A percentile compares a stretch with the other conserved stretches of the same genome.
Evolutionary conservation across 2,888 invertebrate species (phyloP).

Genomic region (Uropetala carovei): DNA sequence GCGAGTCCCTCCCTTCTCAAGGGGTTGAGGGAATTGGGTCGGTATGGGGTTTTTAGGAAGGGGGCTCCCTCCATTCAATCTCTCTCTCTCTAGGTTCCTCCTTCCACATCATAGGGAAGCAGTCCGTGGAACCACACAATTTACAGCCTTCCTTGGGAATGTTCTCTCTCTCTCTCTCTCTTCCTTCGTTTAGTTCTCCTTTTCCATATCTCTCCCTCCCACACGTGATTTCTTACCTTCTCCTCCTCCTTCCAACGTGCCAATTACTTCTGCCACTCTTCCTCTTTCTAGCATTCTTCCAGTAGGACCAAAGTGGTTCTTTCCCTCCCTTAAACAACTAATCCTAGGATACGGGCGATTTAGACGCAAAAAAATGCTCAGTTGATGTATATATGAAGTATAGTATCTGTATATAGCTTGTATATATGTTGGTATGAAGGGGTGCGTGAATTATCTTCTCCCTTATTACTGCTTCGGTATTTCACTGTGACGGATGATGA

Average conservation of each 20-base stretch:
- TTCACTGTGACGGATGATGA: too few species aligned
- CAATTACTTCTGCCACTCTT: background rate
- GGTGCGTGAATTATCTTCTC: too few species aligned
- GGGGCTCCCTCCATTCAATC: conserved; percentile 1
- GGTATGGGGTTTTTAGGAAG: background rate
- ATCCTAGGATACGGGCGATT: too few species aligned
- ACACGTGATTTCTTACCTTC: background rate
- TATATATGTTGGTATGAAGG: too few species aligned
- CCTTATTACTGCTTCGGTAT: too few species aligned
- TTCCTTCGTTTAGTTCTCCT: background rate
- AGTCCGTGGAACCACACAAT: conserved; percentile 25
- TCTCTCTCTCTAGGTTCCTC: background rate
- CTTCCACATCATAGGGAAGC: background rate
- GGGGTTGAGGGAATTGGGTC: background rate
- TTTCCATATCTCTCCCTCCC: conserved; percentile 15
- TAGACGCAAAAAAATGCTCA: too few species aligned
- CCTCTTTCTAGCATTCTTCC: background rate
- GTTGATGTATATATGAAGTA: too few species aligned
- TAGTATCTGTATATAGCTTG: too few species aligned
- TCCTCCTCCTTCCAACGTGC: background rate
- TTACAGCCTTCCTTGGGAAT: conserved; percentile 9
- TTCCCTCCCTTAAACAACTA: background rate
- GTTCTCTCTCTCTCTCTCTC: conserved; percentile 21
- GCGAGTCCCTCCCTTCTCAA: background rate
- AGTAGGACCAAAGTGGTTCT: background rate